Conservation (phyloP, 1,140 invertebrate species). For the Heterodera schachtii region DNA sequence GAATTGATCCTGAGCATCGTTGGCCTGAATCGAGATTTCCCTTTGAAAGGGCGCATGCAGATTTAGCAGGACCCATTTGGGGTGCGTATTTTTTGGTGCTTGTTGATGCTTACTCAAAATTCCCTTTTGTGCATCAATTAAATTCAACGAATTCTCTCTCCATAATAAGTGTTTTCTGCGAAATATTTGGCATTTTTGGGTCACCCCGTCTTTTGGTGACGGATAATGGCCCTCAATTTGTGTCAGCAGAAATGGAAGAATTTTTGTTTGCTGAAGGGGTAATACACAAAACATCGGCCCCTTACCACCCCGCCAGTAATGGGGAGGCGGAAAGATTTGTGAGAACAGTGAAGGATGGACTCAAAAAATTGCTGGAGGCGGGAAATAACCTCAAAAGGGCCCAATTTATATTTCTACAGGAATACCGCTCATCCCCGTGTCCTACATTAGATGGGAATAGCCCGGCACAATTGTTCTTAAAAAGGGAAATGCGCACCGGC, state of each 20-base stretch:
- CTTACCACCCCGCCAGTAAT: slow-evolving; percentile 30
- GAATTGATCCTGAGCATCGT: background rate
- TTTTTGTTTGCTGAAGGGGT: slow-evolving; percentile 24
- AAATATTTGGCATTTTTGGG: slow-evolving; percentile 22
- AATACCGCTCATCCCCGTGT: background rate
- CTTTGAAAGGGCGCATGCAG: slow-evolving; percentile 68
- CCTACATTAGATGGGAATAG: background rate
- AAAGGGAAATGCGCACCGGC: background rate
- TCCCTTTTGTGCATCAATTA: slow-evolving; percentile 63
- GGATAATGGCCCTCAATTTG: slow-evolving; percentile 32
- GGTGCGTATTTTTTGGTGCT: slow-evolving; percentile 66
- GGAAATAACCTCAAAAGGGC: background rate
- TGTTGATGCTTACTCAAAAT: slow-evolving; percentile 67
- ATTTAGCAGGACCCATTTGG: slow-evolving; percentile 68
- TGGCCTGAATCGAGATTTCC: slow-evolving; percentile 66
- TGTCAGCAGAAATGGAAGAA: slow-evolving; percentile 1
- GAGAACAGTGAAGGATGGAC: slow-evolving; percentile 11
- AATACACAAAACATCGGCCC: slow-evolving; percentile 5
- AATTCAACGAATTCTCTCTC: background rate
- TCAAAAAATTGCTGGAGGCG: slow-evolving; percentile 7
- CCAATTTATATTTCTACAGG: background rate
- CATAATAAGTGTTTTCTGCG: background rate
- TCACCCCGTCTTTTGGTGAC: slow-evolving; percentile 16
- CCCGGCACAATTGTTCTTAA: slow-evolving; percentile 2
- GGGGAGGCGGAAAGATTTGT: slow-evolving; percentile 23